phyloP scores from a whole-genome alignment of 2,797 vertebrate species.

The Acropternis orthonyx region DNA sequence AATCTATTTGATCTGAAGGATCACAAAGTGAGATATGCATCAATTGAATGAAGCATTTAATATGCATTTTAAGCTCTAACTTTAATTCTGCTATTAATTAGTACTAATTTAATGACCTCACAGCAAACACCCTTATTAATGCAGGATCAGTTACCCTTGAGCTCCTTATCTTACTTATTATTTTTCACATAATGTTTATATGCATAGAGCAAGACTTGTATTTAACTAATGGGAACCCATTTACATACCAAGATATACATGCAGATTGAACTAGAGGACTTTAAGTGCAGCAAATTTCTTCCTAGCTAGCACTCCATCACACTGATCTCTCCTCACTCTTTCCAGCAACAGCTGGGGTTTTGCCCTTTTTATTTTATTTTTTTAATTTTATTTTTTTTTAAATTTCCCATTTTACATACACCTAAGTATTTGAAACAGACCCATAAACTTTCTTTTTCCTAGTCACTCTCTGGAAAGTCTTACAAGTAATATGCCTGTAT shows the following conservation, averaged over 20 bases:
- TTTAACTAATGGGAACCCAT: background rate
- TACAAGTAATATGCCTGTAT: background rate
- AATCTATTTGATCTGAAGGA: background rate
- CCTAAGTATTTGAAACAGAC: background rate
- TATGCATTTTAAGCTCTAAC: background rate
- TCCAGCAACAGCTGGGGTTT: background rate
- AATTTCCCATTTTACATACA: background rate
- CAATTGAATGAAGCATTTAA: background rate
- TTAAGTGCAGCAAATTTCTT: background rate
- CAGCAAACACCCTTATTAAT: background rate
- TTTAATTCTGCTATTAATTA: background rate
- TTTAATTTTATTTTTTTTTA: background rate
- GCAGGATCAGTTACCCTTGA: background rate
- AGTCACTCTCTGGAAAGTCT: background rate
- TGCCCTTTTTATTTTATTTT: fast-evolving
- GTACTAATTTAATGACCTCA: background rate
- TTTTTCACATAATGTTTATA: background rate
- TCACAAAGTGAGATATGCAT: background rate
- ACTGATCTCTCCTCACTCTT: background rate
- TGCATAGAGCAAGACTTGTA: background rate
- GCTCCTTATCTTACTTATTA: background rate
- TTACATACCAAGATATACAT: background rate
- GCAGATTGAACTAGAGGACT: background rate
- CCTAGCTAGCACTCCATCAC: background rate
- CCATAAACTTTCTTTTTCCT: too few species aligned